Base-by-base conservation (phyloP, 1,140 invertebrate genomes). In the Drosophila lacertosa region DNA sequence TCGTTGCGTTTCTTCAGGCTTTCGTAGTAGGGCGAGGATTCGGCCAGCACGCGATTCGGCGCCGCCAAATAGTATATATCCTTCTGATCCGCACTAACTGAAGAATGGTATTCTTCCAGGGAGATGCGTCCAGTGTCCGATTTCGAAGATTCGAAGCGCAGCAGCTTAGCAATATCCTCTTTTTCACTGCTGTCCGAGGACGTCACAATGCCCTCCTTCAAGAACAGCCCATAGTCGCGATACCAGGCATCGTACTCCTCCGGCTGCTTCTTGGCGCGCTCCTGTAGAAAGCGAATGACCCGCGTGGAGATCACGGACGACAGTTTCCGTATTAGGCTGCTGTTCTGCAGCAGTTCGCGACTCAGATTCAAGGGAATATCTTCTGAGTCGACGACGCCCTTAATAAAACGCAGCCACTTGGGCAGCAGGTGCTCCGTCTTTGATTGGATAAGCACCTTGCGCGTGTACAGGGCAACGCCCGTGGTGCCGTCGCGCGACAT, bases 351-450 rank as follows among this genome's bases (percentile, higher is more conserved):
- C 37, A 99, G 92, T 92, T 99, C 98, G 90, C 98, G 93, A 86
- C 97, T 99, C 39, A 99, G 93, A 94, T 99, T 99, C 15, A 99
- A 93, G 7, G 98, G 98, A 93, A 99, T 99, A 90, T 99, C 98
- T 93, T 99, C 98, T 4, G 97, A 98, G 92, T 99, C 98, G 6
- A 99, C 97, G 20, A 99, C 98, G 90, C 98, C 96, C 97, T 95
- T 98, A 1, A 99, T 92, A 92, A 99, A 99, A 79, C 98, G 92
- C 44, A 99, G 92, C 97, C 97, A 99, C 90, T 98, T 97, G 1
- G 98, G 98, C 65, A 99, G 92, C 68, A 99, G 94, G 88, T 97
- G 96, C 64, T 98, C 97, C 0, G 97, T 95, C 89, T 96, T 97
- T 70, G 94, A 96, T 92, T 98, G 97, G 29, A 99, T 99, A 50